Conservation (phyloP, 2,888 invertebrate species). For the Rotaria sp. region DNA sequence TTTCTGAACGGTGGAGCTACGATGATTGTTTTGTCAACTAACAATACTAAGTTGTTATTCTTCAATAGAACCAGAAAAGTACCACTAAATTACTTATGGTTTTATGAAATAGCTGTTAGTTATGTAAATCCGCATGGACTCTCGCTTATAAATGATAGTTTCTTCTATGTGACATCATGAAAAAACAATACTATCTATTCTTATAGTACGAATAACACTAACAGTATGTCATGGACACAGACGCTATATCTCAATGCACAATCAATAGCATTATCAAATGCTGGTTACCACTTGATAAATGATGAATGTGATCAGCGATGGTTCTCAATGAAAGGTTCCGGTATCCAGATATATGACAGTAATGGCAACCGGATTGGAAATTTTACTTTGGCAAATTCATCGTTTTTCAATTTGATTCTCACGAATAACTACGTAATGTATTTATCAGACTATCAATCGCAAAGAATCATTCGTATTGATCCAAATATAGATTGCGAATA, state of each 20-base stretch:
- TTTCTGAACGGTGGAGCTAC: not conserved
- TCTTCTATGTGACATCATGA: not conserved
- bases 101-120: not conserved
- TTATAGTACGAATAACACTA: not conserved
- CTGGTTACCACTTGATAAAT: not conserved
- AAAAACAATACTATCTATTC: not conserved
- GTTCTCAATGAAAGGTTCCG: not conserved
- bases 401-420: not conserved
- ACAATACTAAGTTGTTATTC: not conserved
- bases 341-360: not conserved
- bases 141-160: not conserved
- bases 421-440: not conserved
- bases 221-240: not conserved
- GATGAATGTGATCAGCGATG: not conserved
- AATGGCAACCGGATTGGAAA: not conserved
- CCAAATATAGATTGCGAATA: not conserved
- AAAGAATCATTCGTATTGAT: not conserved
- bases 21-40: not conserved
- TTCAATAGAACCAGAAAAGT: not conserved
- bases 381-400: not conserved
- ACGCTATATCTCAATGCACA: not conserved
- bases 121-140: not conserved
- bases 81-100: not conserved
- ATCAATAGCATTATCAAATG: not conserved
- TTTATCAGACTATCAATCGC: not conserved